These are phyloP conservation scores for Leptocoma aspasia DNA, from an alignment of 2,113 vertebrate genomes.

Conservation along the genomic window DNA sequence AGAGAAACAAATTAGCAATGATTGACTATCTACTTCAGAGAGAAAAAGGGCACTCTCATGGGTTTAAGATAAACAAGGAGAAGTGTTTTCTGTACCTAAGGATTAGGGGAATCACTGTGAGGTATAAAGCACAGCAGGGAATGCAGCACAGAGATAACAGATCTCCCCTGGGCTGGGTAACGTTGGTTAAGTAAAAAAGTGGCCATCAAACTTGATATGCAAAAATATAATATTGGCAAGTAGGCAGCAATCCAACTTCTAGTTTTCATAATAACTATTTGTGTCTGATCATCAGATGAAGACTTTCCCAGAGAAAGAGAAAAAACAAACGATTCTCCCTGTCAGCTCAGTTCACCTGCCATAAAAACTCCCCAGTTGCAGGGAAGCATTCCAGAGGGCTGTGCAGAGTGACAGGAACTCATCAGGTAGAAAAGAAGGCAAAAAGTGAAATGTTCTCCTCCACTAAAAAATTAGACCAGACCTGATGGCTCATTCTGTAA, in stretches of 20 bases:
- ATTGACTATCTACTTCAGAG: not conserved
- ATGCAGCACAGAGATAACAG: fast-evolving
- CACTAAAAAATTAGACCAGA: not conserved
- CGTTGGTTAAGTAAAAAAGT: not conserved
- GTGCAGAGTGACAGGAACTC: not conserved
- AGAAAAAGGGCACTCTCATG: not conserved
- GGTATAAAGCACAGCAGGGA: not conserved
- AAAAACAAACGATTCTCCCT: not conserved
- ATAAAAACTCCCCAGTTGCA: not conserved
- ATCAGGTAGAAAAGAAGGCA: not conserved
- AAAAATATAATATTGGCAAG: not conserved
- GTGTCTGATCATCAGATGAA: not conserved
- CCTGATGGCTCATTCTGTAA: not conserved
- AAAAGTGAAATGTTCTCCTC: not conserved
- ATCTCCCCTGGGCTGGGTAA: not conserved
- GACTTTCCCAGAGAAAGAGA: not conserved
- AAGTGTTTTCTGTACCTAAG: not conserved
- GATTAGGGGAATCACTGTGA: not conserved
- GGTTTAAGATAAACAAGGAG: not conserved
- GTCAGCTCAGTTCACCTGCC: not conserved
- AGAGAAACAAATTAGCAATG: not conserved
- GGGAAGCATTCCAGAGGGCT: not conserved
- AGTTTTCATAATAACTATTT: not conserved
- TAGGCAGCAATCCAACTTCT: not conserved
- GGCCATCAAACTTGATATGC: not conserved